A percentile compares a stretch with the other conserved stretches of the same genome.
These are phyloP conservation scores for Drosophila cognata DNA, from an alignment of 2,888 invertebrate genomes.

Conservation along the genomic window DNA sequence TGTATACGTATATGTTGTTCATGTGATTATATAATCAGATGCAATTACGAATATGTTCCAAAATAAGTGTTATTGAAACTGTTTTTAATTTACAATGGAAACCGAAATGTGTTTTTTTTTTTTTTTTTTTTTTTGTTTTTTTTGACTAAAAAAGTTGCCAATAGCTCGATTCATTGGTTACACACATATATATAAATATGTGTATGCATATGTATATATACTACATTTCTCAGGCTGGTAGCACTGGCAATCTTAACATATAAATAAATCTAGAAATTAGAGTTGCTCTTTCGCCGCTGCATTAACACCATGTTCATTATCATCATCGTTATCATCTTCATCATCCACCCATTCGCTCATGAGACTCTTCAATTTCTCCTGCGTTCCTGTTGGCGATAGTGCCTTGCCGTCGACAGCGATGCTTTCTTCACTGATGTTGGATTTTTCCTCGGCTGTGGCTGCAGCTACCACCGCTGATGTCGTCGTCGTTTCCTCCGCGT, in stretches of 20 bases:
- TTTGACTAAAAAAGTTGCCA: constrained; percentile 14
- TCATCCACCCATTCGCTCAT: constrained; percentile 85
- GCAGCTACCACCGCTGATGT: constrained; percentile 7
- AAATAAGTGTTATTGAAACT: constrained; percentile 28
- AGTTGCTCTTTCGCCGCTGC: constrained; percentile 75
- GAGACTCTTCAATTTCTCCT: constrained; percentile 82
- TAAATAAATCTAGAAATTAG: constrained; percentile 82
- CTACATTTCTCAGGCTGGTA: constrained; percentile 21
- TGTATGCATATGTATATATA: constrained; percentile 20
- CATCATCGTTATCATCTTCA: constrained; percentile 81
- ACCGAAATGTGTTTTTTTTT: constrained; percentile 58
- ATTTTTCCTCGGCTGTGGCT: constrained; percentile 18
- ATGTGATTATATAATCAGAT: constrained; percentile 17
- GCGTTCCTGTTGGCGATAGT: constrained; percentile 38
- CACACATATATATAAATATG: constrained; percentile 15
- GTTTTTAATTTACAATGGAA: constrained; percentile 70
- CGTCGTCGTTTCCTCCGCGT: constrained; percentile 11
- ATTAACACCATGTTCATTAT: constrained; percentile 72
- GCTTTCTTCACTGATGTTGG: constrained; percentile 41
- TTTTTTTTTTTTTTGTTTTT: constrained; percentile 24
- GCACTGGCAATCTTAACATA: constrained; percentile 69
- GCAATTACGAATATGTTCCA: constrained; percentile 17
- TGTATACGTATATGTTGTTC: constrained; percentile 24
- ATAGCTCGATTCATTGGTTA: constrained; percentile 18
- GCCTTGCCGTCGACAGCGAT: constrained; percentile 33